phyloP scores from a whole-genome alignment of 2,113 vertebrate species.

The Acanthochromis polyacanthus region DNA sequence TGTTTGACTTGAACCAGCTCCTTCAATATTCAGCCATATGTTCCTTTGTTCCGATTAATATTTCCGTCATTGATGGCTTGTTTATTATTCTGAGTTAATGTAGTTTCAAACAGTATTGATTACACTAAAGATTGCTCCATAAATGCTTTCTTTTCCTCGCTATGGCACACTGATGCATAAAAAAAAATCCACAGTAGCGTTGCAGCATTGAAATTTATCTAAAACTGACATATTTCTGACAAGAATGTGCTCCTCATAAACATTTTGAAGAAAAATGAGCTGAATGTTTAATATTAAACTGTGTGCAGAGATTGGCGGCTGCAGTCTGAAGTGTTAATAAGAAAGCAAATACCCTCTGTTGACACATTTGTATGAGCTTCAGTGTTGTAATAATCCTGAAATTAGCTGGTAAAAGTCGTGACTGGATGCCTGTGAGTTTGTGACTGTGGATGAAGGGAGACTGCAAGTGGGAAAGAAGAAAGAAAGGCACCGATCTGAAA shows the following conservation, averaged over 20 bases:
- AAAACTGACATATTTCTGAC: conserved; percentile 1
- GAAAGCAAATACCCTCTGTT: conserved; percentile 42
- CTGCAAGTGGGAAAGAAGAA: background rate
- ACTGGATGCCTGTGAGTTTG: conserved; percentile 5
- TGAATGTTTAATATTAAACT: conserved; percentile 30
- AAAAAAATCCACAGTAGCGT: background rate
- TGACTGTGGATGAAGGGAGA: conserved; percentile 4
- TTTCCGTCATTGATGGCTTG: conserved; percentile 17
- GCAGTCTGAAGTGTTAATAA: conserved; percentile 25
- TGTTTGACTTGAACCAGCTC: conserved; percentile 29
- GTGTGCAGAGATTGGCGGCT: background rate
- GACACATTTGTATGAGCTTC: conserved; percentile 24
- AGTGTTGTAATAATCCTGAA: conserved; percentile 35
- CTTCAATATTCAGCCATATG: conserved; percentile 26
- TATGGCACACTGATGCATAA: conserved; percentile 11
- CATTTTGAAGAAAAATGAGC: conserved; percentile 15
- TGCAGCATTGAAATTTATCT: background rate
- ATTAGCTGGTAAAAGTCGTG: background rate
- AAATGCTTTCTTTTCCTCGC: conserved; percentile 17
- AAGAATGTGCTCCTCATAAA: conserved; percentile 7
- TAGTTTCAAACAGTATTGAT: conserved; percentile 59
- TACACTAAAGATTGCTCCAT: conserved; percentile 44
- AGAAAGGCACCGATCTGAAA: background rate
- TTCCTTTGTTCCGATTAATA: conserved; percentile 39
- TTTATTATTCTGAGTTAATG: conserved; percentile 67